Evolutionary conservation across 2,797 vertebrate genomes (phyloP), one percentile per base, ranked within the genome.

Genomic region (Hoplostethus mediterraneus): DNA sequence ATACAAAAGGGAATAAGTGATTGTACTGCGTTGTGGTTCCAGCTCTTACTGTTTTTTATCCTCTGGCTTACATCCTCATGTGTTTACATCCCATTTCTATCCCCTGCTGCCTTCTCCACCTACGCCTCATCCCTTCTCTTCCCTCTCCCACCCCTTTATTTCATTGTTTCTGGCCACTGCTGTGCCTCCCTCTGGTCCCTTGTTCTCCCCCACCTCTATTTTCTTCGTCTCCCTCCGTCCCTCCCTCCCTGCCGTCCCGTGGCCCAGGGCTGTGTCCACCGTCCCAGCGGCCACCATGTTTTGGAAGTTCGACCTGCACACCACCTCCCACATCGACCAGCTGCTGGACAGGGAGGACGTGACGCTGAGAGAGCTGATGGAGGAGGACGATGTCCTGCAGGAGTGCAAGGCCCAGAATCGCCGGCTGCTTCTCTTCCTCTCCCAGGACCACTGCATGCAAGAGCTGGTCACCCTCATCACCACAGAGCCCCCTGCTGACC

Each of bases 261-360:
- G 9, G 2, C 33, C 5, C 75, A 98, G 97, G 84, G 87, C 89
- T 87, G 83, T 85, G 90, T 79, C 92, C 88, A 83, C 85, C 77
- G 69, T 89, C 87, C 82, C 92, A 90, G 89, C 90, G 77, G 88
- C 90, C 95, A 95, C 85, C 92, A 99, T 99, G 98, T 99, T 99
- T 95, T 99, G 98, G 98, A 99, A 99, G 95, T 99, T 99, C 53
- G 98, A 99, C 91, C 78, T 99, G 91, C 98, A 98, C 90, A 96
- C 96, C 61, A 96, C 97, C 56, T 99, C 98, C n/a, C 97, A 98
- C 36, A 96, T 99, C 11, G 98, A 99, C 93, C 98, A 98, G 94
- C 95, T 99, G 90, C 95, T 99, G 90, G 97, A 99, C 77, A 96
- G 96, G 82, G 98, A 98, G 86, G 97, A 96, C 73, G 97, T 99